Percentiles rank a stretch among this genome's conserved stretches.
phyloP scores from a whole-genome alignment of 2,888 invertebrate species.

The Eulithis testata region DNA sequence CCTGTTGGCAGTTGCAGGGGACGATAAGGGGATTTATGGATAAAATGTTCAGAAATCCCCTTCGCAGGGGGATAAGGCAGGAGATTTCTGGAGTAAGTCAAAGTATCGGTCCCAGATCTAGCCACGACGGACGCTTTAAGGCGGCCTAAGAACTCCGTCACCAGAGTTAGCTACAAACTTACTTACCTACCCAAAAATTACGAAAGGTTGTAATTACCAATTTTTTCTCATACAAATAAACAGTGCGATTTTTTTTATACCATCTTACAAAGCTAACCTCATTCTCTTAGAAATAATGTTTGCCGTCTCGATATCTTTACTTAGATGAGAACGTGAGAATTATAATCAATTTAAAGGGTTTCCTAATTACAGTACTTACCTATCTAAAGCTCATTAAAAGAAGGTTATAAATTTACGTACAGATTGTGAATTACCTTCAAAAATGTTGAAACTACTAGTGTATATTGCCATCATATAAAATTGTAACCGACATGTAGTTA shows the following conservation, averaged over 20 bases:
- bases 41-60: no score
- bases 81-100: no score
- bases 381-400: slow-evolving; percentile 15
- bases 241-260: slow-evolving; percentile 2
- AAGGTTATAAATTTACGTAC: slow-evolving; percentile 6
- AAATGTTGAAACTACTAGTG: slow-evolving; percentile 8
- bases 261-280: slow-evolving; percentile 10
- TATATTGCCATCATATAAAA: slow-evolving; percentile 19
- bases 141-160: no score
- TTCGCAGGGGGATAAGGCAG: no score
- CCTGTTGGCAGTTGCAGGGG: no score
- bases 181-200: no score
- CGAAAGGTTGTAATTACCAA: not conserved
- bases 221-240: slow-evolving; percentile 5
- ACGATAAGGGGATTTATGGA: no score
- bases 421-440: slow-evolving; percentile 16
- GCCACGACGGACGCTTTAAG: no score
- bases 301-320: slow-evolving; percentile 7
- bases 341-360: slow-evolving; percentile 1
- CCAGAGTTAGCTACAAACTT: no score
- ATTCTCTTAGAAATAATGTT: slow-evolving; percentile 5
- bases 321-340: slow-evolving; percentile 21
- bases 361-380: slow-evolving; percentile 3
- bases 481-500: slow-evolving; percentile 9
- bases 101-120: no score